These are phyloP conservation scores for Phthorimaea operculella DNA, from an alignment of 1,140 invertebrate species.

Conservation along the genomic window DNA sequence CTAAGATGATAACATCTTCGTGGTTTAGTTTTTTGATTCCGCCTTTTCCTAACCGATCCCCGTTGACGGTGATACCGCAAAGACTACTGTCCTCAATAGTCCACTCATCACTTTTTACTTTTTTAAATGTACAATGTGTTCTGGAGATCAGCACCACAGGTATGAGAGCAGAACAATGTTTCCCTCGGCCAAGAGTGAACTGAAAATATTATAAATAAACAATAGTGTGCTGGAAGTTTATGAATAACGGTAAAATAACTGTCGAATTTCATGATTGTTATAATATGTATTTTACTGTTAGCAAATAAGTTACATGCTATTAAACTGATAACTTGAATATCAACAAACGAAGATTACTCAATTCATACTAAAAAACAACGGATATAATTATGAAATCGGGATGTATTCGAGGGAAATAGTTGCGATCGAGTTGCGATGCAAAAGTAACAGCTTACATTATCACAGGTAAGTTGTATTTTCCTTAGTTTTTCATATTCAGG, in stretches of 20 bases:
- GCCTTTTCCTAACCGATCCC: conserved; percentile 42
- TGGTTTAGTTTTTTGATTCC: conserved; percentile 34
- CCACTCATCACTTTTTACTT: conserved; percentile 37
- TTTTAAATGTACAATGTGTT: conserved; percentile 64
- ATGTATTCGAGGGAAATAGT: no score
- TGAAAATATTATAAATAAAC: conserved; percentile 25
- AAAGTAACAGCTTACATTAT: conserved; percentile 28
- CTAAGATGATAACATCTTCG: conserved; percentile 65
- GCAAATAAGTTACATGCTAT: no score
- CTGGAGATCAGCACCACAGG: conserved; percentile 64
- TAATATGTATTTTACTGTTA: no score
- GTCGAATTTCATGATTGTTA: no score
- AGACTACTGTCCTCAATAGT: conserved; percentile 62
- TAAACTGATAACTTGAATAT: no score
- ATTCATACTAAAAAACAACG: no score
- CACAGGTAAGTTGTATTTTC: conserved; percentile 33
- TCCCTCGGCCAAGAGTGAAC: conserved; percentile 66
- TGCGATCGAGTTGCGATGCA: no score
- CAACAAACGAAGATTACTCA: no score
- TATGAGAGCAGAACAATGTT: conserved; percentile 59
- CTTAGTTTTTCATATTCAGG: conserved; percentile 31
- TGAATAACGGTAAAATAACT: no score
- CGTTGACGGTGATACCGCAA: conserved; percentile 64
- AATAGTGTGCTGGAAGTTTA: no score
- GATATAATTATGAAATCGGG: no score